These are phyloP conservation scores for Lumbricus terrestris DNA, from an alignment of 2,888 invertebrate species.

Conservation along the genomic window DNA sequence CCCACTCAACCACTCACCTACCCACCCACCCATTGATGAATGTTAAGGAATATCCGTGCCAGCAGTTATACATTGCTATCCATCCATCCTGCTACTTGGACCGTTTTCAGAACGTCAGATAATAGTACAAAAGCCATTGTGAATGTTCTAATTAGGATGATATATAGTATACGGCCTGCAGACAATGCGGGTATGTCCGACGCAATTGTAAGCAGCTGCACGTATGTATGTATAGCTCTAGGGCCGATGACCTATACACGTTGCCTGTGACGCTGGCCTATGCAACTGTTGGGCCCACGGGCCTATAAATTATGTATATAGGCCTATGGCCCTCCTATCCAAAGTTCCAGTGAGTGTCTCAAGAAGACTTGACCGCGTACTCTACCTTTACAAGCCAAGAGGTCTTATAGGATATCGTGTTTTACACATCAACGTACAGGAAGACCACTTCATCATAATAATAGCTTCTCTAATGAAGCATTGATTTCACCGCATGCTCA, in stretches of 20 bases:
- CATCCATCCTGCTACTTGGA: too few species aligned
- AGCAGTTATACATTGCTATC: too few species aligned
- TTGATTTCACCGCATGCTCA: background rate
- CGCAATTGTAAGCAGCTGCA: too few species aligned
- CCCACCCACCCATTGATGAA: background rate
- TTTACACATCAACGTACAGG: background rate
- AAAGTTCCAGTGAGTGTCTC: too few species aligned
- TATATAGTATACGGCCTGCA: background rate
- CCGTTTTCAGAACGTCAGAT: background rate
- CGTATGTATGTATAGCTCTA: too few species aligned
- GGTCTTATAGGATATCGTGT: fast-evolving
- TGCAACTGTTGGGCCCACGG: too few species aligned
- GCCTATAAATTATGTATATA: too few species aligned
- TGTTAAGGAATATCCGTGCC: too few species aligned
- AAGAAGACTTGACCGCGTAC: too few species aligned
- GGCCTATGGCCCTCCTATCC: too few species aligned
- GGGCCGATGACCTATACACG: too few species aligned
- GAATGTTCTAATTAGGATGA: background rate
- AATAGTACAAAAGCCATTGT: background rate
- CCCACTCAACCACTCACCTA: background rate
- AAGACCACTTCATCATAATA: background rate
- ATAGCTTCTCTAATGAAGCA: background rate
- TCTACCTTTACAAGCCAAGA: background rate
- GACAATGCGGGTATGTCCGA: background rate
- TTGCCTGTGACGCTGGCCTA: too few species aligned